Base-by-base conservation (phyloP, 2,797 vertebrate species). In the Tragelaphus eurycerus region DNA sequence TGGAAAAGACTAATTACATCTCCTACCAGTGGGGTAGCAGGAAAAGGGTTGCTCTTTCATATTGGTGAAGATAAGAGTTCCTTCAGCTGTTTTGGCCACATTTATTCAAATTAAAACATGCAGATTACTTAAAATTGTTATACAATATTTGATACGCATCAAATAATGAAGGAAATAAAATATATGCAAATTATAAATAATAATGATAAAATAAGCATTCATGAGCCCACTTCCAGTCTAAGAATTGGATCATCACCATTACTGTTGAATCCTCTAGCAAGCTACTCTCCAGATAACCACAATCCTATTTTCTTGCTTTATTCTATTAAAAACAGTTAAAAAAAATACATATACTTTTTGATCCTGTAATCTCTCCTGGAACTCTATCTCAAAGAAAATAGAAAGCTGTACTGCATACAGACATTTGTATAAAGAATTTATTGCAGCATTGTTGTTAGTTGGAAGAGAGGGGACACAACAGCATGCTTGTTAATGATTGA, bases 271-370 rank as follows among this genome's bases (percentile, higher is more conserved):
- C 3, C 59, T 52, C 50, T 8, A 6, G 19, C 7, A 46, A 23
- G n/a, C 23, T 38, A 43, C 9, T 52, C 13, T 50, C 57, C 19
- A 16, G 29, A 15, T 57, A 46, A 67, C 43, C 81, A 29, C 31
- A 34, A 23, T 57, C 34, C 12, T 29, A 7, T 16, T 79, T 46
- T 95, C 34, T 74, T 46, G 13, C 19, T 94, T 81, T 79, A 11
- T 64, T 95, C 48, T 90, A 48, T 84, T 57, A 92, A 93, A 86
- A 84, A 29, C 15, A 83, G 29, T 94, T 15, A 91, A 94, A 96
- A 92, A 48, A 85, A 52, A 48, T 10, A 23, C 3, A 17, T 13
- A 60, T 2, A 46, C 31, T 46, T 55, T 87, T 93, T 86, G 31
- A 86, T 81, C 38, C 15, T 23, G 27, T 6, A 14, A 0, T 31